phyloP scores from a whole-genome alignment of 2,797 vertebrate species.

The Pangasius djambal region DNA sequence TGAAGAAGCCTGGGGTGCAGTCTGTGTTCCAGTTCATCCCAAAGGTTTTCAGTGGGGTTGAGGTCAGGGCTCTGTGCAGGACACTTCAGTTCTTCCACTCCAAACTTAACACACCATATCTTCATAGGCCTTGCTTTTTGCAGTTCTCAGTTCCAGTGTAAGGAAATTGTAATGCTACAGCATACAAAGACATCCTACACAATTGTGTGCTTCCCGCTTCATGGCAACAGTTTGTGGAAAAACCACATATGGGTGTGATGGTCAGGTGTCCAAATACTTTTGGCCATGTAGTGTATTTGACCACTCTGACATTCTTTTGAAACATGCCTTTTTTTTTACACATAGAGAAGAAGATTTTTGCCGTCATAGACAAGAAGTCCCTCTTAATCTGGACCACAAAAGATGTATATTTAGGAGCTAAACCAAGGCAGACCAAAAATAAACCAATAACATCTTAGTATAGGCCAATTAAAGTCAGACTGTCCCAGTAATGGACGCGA shows the following conservation, averaged over 20 bases:
- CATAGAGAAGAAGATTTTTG: background rate
- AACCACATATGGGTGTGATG: background rate
- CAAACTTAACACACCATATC: background rate
- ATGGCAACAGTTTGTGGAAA: background rate
- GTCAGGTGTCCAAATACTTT: background rate
- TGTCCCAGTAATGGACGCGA: background rate
- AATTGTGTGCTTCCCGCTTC: background rate
- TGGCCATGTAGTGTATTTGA: background rate
- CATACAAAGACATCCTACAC: background rate
- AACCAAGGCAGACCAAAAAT: background rate
- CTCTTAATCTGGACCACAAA: background rate
- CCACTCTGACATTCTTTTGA: background rate
- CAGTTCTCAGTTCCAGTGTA: too few species aligned
- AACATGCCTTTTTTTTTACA: background rate
- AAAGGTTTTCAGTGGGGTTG: background rate
- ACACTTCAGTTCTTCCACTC: background rate
- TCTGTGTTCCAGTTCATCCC: background rate
- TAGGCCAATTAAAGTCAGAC: background rate
- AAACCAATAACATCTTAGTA: background rate
- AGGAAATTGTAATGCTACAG: background rate
- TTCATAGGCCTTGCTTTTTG: too few species aligned
- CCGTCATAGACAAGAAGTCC: background rate
- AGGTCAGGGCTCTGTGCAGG: too few species aligned
- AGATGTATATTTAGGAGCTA: background rate
- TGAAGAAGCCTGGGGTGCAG: background rate